Evolutionary conservation across 1,140 invertebrate genomes (phyloP).

Genomic region (Dolichoris vasculosae): DNA sequence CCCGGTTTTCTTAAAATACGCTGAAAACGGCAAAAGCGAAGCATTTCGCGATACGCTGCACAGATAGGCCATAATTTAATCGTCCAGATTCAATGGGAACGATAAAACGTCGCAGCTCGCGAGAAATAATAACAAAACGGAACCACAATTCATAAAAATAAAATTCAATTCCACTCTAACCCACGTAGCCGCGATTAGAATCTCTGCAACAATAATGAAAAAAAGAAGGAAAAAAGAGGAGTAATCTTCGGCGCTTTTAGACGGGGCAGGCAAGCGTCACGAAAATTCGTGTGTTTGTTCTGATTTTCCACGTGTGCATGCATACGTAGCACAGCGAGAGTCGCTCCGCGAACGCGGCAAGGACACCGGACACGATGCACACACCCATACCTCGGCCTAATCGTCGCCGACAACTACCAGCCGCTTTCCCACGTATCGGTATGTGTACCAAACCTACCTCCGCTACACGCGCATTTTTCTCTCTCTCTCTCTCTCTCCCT

Average conservation of each 20-base stretch:
- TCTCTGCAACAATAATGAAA: not conserved
- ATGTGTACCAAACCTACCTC: not conserved
- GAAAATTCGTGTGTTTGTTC: slow-evolving; percentile 27
- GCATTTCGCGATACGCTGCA: not conserved
- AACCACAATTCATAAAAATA: not conserved
- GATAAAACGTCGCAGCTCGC: not conserved
- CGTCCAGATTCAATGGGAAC: not conserved
- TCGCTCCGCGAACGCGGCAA: slow-evolving; percentile 54
- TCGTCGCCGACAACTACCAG: slow-evolving; percentile 47
- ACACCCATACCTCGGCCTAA: slow-evolving; percentile 58
- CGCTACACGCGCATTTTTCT: too few relatives aligned
- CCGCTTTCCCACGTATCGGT: slow-evolving; percentile 58
- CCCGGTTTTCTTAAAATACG: not conserved
- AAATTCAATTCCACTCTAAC: not conserved
- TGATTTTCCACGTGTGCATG: slow-evolving; percentile 37
- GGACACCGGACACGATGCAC: slow-evolving; percentile 62
- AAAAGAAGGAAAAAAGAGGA: not conserved
- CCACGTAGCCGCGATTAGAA: slow-evolving; percentile 4
- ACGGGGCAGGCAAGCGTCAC: slow-evolving; percentile 25
- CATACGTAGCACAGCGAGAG: not conserved
- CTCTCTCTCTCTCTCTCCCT: not conserved
- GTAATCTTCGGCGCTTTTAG: not conserved
- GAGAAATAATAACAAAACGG: not conserved
- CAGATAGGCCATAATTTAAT: not conserved
- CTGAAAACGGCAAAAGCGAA: not conserved